phyloP scores from a whole-genome alignment of 2,797 vertebrate genomes.

The Mormyrus hasselquistii region DNA sequence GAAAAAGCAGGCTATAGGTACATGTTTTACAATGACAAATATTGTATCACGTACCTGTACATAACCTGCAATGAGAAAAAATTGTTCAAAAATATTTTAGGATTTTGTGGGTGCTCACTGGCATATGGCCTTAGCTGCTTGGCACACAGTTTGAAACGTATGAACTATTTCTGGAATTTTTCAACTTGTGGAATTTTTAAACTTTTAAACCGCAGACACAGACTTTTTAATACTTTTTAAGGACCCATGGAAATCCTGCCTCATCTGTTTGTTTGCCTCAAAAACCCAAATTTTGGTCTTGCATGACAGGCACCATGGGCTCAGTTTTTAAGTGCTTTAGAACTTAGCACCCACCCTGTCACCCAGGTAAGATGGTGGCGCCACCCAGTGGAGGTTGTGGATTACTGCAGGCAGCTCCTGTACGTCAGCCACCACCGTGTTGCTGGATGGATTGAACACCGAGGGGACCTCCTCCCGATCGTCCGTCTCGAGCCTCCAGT shows the following conservation, averaged over 20 bases:
- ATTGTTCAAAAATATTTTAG: not conserved
- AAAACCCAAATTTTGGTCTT: not conserved
- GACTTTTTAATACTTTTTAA: not conserved
- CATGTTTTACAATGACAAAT: not conserved
- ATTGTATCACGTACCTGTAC: not conserved
- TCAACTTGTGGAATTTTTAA: not conserved
- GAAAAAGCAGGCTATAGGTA: not conserved
- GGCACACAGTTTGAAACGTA: not conserved
- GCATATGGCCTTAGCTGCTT: not conserved
- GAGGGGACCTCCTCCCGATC: conserved; percentile 63
- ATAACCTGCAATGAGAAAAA: not conserved
- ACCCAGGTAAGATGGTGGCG: conserved; percentile 77
- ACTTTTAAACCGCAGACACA: not conserved
- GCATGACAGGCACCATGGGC: not conserved
- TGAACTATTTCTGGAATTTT: not conserved
- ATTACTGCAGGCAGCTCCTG: conserved; percentile 75
- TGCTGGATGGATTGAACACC: conserved; percentile 77
- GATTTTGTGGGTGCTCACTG: not conserved
- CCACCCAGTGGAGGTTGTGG: conserved; percentile 74
- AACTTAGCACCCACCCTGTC: conserved; percentile 68
- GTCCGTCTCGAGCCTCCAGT: conserved; percentile 70
- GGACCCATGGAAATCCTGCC: not conserved
- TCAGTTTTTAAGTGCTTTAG: not conserved
- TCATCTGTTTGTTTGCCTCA: too few species aligned
- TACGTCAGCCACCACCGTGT: conserved; percentile 79